phyloP scores from a whole-genome alignment of 2,888 invertebrate genomes.

The Apodemia duryi region DNA sequence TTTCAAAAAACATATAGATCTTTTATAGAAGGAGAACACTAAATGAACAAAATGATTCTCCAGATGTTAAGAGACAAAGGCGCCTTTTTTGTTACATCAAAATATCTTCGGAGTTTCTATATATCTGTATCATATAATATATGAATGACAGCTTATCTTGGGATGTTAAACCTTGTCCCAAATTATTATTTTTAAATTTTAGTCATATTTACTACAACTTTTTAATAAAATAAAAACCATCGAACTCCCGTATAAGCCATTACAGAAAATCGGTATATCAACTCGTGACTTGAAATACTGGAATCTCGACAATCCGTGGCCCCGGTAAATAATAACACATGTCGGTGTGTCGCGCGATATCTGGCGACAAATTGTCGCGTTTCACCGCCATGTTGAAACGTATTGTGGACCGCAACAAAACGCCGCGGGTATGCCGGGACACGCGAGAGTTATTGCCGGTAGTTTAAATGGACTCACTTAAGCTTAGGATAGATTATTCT shows the following conservation, averaged over 20 bases:
- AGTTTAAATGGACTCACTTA: conserved; percentile 26
- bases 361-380: conserved; percentile 57
- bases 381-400: conserved; percentile 37
- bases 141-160: too few relatives aligned
- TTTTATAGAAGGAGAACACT: too few relatives aligned
- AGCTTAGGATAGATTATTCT: conserved; percentile 19
- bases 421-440: conserved; percentile 33
- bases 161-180: too few relatives aligned
- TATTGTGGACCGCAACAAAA: conserved; percentile 30
- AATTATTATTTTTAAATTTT: too few relatives aligned
- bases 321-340: conserved; percentile 37
- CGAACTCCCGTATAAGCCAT: not conserved
- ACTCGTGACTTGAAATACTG: conserved; percentile 31
- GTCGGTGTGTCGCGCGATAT: conserved; percentile 37
- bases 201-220: too few relatives aligned
- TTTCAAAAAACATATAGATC: too few relatives aligned
- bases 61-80: too few relatives aligned
- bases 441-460: conserved; percentile 36
- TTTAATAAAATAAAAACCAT: not conserved
- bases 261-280: conserved; percentile 23
- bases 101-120: too few relatives aligned
- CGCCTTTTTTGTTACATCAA: too few relatives aligned
- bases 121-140: too few relatives aligned
- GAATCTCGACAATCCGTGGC: conserved; percentile 20
- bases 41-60: too few relatives aligned